Conservation (phyloP, 2,113 vertebrate species). For the Thunnus maccoyii region DNA sequence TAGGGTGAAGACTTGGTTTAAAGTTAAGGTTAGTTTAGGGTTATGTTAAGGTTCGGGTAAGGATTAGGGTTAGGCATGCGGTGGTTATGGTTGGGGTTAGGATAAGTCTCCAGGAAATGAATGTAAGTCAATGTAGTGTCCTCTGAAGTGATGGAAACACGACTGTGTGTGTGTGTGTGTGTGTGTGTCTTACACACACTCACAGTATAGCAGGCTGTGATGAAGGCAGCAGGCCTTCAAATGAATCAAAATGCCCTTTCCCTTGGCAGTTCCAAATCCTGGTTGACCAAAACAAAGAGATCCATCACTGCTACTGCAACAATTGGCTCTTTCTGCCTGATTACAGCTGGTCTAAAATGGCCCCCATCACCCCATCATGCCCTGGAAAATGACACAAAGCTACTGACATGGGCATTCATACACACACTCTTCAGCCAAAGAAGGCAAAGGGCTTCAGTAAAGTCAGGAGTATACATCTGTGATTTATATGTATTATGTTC, state of each 20-base stretch:
- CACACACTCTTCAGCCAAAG: conserved; percentile 20
- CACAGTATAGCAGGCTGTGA: conserved; percentile 37
- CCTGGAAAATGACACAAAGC: conserved; percentile 52
- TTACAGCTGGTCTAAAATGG: conserved; percentile 65
- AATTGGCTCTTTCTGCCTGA: conserved; percentile 70
- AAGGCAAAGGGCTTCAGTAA: conserved; percentile 20
- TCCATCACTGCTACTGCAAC: conserved; percentile 66
- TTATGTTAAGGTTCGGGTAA: too few species aligned
- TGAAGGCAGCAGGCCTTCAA: conserved; percentile 49
- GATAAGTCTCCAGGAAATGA: too few species aligned
- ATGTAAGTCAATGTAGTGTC: too few species aligned
- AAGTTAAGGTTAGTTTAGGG: too few species aligned
- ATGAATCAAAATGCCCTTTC: conserved; percentile 71
- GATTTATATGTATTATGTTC: not conserved
- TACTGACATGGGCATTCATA: conserved; percentile 53
- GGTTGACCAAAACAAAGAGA: conserved; percentile 72
- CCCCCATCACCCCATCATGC: conserved; percentile 44
- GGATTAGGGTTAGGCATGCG: too few species aligned
- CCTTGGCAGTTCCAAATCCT: conserved; percentile 58
- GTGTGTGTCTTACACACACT: conserved; percentile 17
- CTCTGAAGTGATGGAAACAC: too few species aligned
- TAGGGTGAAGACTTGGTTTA: too few species aligned
- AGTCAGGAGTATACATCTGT: not conserved
- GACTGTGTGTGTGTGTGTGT: not conserved
- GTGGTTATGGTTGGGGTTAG: too few species aligned